Evolutionary conservation across 2,113 vertebrate genomes (phyloP), one percentile per base, ranked within the genome.

Genomic region (Ivindomyrus marchei): DNA sequence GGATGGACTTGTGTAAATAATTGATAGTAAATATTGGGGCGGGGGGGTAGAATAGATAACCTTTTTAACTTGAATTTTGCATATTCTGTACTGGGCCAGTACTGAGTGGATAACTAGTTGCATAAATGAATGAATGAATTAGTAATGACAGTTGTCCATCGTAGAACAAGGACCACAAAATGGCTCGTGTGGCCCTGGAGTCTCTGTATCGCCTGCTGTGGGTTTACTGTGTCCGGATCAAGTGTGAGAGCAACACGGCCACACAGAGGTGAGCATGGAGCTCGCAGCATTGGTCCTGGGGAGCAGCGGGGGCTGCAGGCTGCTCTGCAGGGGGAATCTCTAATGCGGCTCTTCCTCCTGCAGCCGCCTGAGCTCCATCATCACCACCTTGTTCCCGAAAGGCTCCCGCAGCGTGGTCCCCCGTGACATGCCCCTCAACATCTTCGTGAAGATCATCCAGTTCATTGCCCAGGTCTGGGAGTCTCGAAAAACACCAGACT

Each of bases 141-240:
- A 50, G n/a, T 50, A 52, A 74, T 3, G 13, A 2, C 3, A 19
- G 31, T 91, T 0, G 96, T 90, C 94, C 42, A 31, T 91, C 95
- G 24, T 93, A 99, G 98, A 99, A 99, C 93, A 99, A 97, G 94
- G 98, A 99, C 92, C 98, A 97, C 39, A 99, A 99, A 96, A 99
- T 99, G 98, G 98, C 98, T 19, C 97, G 98, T n/a, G 98, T 99
- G 94, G 98, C 98, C 87, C 95, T 99, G 90, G 98, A 99, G 94
- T 99, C 98, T 21, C 95, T 99, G 36, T 99, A 99, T 94, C 97
- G 98, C 93, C 95, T 99, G 91, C 96, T 99, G 21, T 99, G 98
- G 98, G 98, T 99, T 93, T 99, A 99, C 94, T 99, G 99, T 98
- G 99, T 99, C 93, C 96, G 98, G 92, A 99, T 99, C 94, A 99